Conservation (phyloP, 1,140 invertebrate species). For the Onthophagus taurus region DNA sequence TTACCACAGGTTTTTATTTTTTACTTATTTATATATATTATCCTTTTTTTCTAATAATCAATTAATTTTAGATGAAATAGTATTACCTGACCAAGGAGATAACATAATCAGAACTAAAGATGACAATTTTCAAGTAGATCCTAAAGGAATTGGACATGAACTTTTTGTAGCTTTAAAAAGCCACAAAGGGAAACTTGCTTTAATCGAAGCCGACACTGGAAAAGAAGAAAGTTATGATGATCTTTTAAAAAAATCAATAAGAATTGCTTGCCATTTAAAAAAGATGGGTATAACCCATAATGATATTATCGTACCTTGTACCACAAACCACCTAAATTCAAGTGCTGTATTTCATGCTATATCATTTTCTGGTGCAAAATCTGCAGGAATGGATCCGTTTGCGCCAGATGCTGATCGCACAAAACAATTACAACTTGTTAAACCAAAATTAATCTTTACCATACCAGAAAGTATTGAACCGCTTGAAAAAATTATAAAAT, state of each 20-base stretch:
- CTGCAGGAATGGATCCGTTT: slow-evolving; percentile 11
- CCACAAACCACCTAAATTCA: slow-evolving; percentile 30
- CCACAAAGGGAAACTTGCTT: too few species aligned
- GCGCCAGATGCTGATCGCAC: slow-evolving; percentile 11
- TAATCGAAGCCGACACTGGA: too few species aligned
- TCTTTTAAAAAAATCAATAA: slow-evolving; percentile 25
- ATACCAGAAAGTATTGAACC: slow-evolving; percentile 17
- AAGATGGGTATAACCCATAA: slow-evolving; percentile 26
- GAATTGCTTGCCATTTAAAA: slow-evolving; percentile 29
- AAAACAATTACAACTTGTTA: slow-evolving; percentile 31
- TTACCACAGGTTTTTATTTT: too few species aligned
- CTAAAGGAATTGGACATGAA: too few species aligned
- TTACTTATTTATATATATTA: too few species aligned
- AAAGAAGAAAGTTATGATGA: slow-evolving; percentile 32
- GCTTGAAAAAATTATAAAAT: slow-evolving; percentile 21
- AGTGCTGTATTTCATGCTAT: slow-evolving; percentile 30
- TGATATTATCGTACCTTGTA: slow-evolving; percentile 32
- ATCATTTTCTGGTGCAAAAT: slow-evolving; percentile 23
- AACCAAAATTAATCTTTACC: slow-evolving; percentile 35
- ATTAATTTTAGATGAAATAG: too few species aligned
- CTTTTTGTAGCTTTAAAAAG: too few species aligned
- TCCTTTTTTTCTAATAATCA: too few species aligned
- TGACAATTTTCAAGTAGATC: too few species aligned
- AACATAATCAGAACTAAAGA: too few species aligned
- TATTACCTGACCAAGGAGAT: too few species aligned